Evolutionary conservation across 2,888 invertebrate species (phyloP), one percentile per base, ranked within the genome.

Genomic region (Erebia ligea): DNA sequence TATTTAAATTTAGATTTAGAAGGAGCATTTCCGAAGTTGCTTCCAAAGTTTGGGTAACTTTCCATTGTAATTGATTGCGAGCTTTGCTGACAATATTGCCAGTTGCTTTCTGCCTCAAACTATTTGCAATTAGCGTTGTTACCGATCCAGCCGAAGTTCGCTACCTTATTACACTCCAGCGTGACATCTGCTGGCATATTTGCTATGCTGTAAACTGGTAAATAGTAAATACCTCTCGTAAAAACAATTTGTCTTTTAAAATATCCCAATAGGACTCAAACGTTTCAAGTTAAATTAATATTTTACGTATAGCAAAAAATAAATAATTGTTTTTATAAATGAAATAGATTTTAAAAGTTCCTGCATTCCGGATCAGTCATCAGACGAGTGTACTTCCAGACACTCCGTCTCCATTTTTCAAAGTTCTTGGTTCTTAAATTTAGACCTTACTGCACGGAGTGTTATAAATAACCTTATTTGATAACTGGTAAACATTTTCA

Each of bases 51-150:
- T n/a, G 1, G 2, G 10, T 45, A 52, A 52, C 52, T 52, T 52
- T 52, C 52, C 9, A 1, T 52, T 52, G 52, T 52, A 52, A 52
- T 52, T 52, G 52, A 52, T 52, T 52, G 52, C 17, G 52, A 52
- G 17, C 19, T 17, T 19, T 0, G 6, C 19, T 10, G 54, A 54
- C 54, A 54, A 54, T 54, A 19, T 54, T 19, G 34, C 34, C 34
- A 5, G 5, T 34, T 34, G 54, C 54, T 54, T 54, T 54, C 54
- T 17, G 54, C 54, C 19, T 54, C 11, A 17, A 54, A 54, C 54
- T 54, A 54, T 54, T 54, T 19, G 54, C 54, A 54, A 54, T 54
- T 54, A 52, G 52, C 52, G 52, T 52, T 52, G 52, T 17, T 52
- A 19, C 54, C 54, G 10, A 54, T 54, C 19, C 17, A 54, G 54